A percentile compares a stretch with the other conserved stretches of the same genome.
Conservation (phyloP, 2,113 vertebrate genomes). For the Lepus timidus region DNA sequence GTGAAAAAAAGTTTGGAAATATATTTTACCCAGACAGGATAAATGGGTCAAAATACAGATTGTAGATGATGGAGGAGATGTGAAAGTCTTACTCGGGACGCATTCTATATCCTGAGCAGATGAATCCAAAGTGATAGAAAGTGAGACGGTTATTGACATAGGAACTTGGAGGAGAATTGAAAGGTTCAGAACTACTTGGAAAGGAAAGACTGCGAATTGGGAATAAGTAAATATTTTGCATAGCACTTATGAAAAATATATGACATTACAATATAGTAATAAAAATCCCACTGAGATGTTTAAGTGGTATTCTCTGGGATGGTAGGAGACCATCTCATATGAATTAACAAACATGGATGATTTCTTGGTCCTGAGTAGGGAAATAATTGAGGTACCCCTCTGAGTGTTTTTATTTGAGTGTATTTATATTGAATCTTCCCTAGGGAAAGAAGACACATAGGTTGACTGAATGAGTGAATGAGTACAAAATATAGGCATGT, state of each 20-base stretch:
- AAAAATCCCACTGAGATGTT: not conserved
- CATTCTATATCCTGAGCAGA: not conserved
- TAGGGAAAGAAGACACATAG: not conserved
- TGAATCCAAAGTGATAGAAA: not conserved
- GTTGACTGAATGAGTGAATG: not conserved
- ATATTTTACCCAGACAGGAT: not conserved
- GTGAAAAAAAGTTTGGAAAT: not conserved
- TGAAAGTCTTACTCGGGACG: not conserved
- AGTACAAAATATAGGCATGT: not conserved
- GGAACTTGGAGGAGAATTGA: not conserved
- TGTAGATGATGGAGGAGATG: not conserved
- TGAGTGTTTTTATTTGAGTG: not conserved
- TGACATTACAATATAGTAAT: not conserved
- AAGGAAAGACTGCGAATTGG: not conserved
- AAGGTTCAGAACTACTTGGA: not conserved
- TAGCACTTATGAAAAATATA: not conserved
- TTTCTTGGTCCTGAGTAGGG: not conserved
- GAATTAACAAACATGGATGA: not conserved
- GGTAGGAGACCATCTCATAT: not conserved
- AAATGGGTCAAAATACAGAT: not conserved
- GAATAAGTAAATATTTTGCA: not conserved
- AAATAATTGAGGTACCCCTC: not conserved
- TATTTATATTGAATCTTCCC: not conserved
- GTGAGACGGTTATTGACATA: not conserved
- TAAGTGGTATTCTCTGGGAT: not conserved